A percentile compares a stretch with the other conserved stretches of the same genome.
Evolutionary conservation across 2,113 vertebrate species (phyloP).

Genomic region (Antechinus stuartii): DNA sequence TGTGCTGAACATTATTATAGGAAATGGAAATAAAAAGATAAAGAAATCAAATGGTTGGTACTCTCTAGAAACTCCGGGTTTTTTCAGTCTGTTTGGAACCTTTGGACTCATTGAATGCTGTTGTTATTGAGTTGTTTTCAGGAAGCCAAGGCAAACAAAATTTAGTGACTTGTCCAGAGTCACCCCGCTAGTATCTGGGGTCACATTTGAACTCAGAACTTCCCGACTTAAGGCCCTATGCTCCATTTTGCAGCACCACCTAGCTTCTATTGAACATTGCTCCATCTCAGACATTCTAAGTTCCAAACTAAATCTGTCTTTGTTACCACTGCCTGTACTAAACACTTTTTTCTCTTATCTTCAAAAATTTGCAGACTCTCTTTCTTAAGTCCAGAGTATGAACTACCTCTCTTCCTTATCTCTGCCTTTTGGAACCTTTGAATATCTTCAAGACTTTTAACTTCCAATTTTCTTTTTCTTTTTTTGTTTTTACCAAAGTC

Average conservation of each 20-base stretch:
- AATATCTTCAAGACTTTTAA: background rate
- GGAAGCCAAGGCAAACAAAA: too few relatives aligned
- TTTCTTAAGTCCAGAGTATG: background rate
- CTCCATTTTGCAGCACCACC: background rate
- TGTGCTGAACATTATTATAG: background rate
- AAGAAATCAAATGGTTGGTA: background rate
- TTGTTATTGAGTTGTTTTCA: too few relatives aligned
- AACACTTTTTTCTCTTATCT: background rate
- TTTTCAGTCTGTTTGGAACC: too few relatives aligned
- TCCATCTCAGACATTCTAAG: background rate
- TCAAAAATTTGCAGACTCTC: background rate
- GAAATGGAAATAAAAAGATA: background rate
- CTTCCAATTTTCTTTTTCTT: background rate
- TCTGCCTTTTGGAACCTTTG: background rate
- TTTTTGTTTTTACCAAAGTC: too few relatives aligned
- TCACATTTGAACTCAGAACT: background rate
- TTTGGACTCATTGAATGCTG: too few relatives aligned
- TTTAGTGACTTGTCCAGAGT: too few relatives aligned
- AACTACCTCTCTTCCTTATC: background rate
- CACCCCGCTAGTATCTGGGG: background rate
- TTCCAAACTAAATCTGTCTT: background rate
- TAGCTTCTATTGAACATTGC: background rate
- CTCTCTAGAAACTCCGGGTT: too few relatives aligned
- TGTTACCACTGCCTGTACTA: background rate
- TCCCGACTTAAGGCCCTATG: background rate